These are phyloP conservation scores for Otolemur garnettii DNA, from an alignment of 2,113 vertebrate species.

Conservation along the genomic window DNA sequence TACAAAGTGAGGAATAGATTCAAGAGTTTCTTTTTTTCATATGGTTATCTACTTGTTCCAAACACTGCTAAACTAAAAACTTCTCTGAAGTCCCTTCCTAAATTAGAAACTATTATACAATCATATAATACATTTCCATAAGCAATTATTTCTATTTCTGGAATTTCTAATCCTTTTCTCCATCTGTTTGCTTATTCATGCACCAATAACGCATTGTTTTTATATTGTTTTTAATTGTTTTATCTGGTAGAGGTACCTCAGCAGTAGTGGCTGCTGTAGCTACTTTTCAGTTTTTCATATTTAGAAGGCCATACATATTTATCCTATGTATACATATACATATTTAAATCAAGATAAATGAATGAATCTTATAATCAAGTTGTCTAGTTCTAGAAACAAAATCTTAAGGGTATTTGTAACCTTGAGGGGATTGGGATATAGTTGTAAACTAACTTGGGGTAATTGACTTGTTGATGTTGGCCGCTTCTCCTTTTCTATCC, in stretches of 20 bases:
- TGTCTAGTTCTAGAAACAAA: not conserved
- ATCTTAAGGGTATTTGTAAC: not conserved
- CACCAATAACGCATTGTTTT: not conserved
- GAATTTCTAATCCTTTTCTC: not conserved
- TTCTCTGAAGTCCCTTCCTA: not conserved
- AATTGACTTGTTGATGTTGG: not conserved
- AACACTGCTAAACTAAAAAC: not conserved
- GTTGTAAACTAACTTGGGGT: not conserved
- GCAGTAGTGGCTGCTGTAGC: not conserved
- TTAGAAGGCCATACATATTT: no score
- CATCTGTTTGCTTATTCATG: not conserved
- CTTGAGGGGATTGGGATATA: not conserved
- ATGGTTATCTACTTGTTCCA: not conserved
- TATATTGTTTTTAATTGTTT: not conserved
- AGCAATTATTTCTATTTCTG: constrained; percentile 4
- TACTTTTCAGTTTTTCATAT: not conserved
- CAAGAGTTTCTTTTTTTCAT: not conserved
- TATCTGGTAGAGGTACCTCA: not conserved
- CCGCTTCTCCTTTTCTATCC: not conserved
- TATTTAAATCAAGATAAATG: not conserved
- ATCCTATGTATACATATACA: no score
- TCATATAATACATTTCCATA: not conserved
- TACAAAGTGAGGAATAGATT: not conserved
- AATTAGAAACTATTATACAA: not conserved
- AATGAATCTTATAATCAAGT: constrained; percentile 33